phyloP scores from a whole-genome alignment of 2,113 vertebrate genomes.

The Ailuropoda melanoleuca region DNA sequence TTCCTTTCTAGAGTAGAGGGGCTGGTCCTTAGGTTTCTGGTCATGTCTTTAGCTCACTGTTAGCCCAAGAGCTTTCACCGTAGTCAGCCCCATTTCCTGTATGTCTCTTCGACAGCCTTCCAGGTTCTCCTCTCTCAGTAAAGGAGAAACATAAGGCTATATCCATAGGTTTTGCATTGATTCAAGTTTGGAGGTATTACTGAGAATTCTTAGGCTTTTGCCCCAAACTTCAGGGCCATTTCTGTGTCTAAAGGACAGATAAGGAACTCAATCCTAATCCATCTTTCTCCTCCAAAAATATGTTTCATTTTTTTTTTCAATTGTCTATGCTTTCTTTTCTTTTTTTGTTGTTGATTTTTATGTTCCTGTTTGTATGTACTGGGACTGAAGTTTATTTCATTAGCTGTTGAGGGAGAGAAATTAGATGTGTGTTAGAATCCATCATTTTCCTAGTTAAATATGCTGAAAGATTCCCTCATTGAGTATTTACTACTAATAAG shows the following conservation, averaged over 20 bases:
- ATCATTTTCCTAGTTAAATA: not conserved
- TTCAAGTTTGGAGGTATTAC: not conserved
- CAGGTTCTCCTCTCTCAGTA: not conserved
- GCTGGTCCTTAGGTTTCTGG: not conserved
- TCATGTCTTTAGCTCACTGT: not conserved
- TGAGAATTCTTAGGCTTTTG: not conserved
- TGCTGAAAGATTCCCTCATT: not conserved
- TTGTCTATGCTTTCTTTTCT: not conserved
- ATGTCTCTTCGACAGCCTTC: not conserved
- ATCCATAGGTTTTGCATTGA: not conserved
- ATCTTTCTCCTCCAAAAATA: not conserved
- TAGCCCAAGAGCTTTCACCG: no score
- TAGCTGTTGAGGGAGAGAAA: not conserved
- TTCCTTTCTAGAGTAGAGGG: fast-evolving
- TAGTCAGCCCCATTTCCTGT: fast-evolving
- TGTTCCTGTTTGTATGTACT: not conserved
- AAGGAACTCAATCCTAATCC: not conserved
- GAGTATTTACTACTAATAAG: not conserved
- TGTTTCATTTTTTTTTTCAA: not conserved
- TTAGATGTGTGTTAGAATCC: not conserved
- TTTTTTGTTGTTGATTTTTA: not conserved
- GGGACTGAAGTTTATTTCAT: not conserved
- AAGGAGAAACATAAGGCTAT: not conserved
- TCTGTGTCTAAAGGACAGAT: not conserved
- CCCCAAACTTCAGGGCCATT: not conserved